These are phyloP conservation scores for Merluccius polli DNA, from an alignment of 2,797 vertebrate genomes.

Conservation along the genomic window DNA sequence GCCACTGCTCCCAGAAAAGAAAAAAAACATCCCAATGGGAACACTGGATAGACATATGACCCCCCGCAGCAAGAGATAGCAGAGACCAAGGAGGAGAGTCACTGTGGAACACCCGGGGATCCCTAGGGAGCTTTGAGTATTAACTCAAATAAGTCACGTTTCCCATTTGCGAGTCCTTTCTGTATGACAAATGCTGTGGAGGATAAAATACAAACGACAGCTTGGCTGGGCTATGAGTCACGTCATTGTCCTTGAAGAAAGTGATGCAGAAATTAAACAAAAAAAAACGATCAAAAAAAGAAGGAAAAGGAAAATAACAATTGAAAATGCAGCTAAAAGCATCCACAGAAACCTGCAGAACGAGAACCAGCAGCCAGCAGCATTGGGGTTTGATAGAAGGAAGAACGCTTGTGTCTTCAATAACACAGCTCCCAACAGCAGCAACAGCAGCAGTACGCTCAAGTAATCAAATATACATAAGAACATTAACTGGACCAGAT, in stretches of 20 bases:
- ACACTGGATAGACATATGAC: constrained; percentile 32
- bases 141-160: constrained; percentile 44
- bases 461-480: background rate
- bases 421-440: background rate
- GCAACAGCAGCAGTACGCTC: background rate
- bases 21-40: constrained; percentile 21
- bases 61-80: constrained; percentile 38
- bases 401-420: background rate
- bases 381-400: background rate
- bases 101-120: constrained; percentile 29
- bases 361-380: background rate
- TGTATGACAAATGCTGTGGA: constrained; percentile 22
- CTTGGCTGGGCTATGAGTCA: constrained; percentile 16
- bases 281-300: background rate
- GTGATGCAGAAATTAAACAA: constrained; percentile 1
- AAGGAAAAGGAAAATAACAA: background rate
- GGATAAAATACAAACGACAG: constrained; percentile 16
- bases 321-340: background rate
- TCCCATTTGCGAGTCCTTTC: constrained; percentile 29
- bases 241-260: background rate
- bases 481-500: constrained; percentile 8
- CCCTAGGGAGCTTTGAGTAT: constrained; percentile 40
- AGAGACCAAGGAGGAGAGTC: constrained; percentile 23
- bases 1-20: constrained; percentile 12
- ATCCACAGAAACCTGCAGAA: background rate